Evolutionary conservation across 2,113 vertebrate genomes (phyloP).

Genomic region (Myotis davidii): DNA sequence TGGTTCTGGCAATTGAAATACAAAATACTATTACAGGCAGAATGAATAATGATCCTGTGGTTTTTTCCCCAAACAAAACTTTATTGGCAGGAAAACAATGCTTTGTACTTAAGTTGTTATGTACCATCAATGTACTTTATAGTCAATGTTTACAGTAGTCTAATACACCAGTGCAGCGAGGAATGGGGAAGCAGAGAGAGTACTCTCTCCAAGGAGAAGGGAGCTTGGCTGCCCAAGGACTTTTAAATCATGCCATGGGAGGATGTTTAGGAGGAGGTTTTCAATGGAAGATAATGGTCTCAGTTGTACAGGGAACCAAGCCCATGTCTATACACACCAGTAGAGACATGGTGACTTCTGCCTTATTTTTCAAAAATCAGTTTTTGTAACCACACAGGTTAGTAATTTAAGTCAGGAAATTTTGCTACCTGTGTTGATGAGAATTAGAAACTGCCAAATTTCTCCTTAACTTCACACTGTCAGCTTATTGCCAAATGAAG

Average conservation of each 20-base stretch:
- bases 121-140: neutral
- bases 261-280: neutral
- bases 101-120: neutral
- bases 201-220: neutral
- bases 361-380: neutral
- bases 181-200: fast-evolving
- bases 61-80: neutral
- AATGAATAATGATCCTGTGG: neutral
- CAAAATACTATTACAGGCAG: neutral
- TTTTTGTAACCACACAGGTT: neutral
- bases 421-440: neutral
- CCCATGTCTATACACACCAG: neutral
- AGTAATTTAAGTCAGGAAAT: neutral
- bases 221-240: neutral
- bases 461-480: neutral
- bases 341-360: neutral
- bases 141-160: fast-evolving
- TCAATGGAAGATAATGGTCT: neutral
- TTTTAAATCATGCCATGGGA: neutral
- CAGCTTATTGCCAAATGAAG: neutral
- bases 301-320: neutral
- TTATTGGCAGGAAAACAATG: fast-evolving
- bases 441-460: neutral
- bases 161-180: neutral
- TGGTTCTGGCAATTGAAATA: neutral